These are phyloP conservation scores for Phyllostomus discolor DNA, from an alignment of 2,113 vertebrate genomes.

Conservation along the genomic window DNA sequence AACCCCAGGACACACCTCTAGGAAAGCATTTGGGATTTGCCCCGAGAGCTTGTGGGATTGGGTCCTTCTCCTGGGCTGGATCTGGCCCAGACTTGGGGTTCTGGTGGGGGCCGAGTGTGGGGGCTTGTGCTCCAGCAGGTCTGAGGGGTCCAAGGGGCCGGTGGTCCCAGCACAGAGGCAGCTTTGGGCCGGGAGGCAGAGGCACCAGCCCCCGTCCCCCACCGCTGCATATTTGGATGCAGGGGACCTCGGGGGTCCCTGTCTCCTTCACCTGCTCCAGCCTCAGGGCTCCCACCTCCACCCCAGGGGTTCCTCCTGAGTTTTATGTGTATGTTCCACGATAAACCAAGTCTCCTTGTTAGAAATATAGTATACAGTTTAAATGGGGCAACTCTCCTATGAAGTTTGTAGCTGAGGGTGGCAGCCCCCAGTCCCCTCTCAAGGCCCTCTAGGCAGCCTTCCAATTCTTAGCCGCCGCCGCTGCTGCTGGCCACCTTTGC, in stretches of 20 bases:
- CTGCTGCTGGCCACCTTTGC: neutral
- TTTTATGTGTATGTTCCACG: neutral
- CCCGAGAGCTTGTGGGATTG: neutral
- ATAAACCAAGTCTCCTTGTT: neutral
- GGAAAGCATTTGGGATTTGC: neutral
- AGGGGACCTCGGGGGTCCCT: neutral
- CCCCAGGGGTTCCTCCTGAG: neutral
- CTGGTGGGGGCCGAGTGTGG: neutral
- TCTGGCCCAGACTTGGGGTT: neutral
- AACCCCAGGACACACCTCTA: too few species aligned
- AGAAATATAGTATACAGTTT: neutral
- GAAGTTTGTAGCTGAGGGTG: neutral
- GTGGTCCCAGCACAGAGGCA: neutral
- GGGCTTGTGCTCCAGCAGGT: neutral
- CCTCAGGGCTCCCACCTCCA: neutral
- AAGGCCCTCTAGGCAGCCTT: neutral
- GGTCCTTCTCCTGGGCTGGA: neutral
- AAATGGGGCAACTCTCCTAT: neutral
- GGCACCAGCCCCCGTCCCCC: neutral
- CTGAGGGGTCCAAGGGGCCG: neutral
- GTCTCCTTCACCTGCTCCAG: neutral
- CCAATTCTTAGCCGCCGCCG: neutral
- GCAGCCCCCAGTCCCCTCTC: neutral
- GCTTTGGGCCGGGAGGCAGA: neutral
- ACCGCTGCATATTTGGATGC: neutral